phyloP scores from a whole-genome alignment of 2,113 vertebrate genomes.

The Solea solea region DNA sequence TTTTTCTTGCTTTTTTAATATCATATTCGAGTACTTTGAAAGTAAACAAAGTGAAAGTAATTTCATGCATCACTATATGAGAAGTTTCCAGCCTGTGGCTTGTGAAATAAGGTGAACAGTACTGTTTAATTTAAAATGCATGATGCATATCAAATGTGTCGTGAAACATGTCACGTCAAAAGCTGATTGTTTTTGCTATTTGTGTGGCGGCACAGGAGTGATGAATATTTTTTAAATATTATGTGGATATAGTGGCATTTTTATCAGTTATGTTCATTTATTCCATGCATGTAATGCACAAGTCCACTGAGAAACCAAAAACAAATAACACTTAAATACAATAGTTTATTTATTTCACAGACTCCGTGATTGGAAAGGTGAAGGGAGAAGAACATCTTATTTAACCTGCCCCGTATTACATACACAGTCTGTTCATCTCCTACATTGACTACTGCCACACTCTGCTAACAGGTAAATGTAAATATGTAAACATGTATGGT shows the following conservation, averaged over 20 bases:
- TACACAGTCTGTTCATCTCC: too few relatives aligned
- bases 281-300: too few relatives aligned
- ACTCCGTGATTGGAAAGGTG: too few relatives aligned
- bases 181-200: not conserved
- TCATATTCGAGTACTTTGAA: not conserved
- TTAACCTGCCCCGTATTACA: too few relatives aligned
- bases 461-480: too few relatives aligned
- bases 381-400: too few relatives aligned
- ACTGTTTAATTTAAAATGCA: not conserved
- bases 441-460: too few relatives aligned
- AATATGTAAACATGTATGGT: too few relatives aligned
- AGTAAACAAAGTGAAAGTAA: conserved; percentile 2
- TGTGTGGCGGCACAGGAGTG: not conserved
- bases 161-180: not conserved
- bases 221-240: not conserved
- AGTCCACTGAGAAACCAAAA: too few relatives aligned
- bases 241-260: not conserved
- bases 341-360: too few relatives aligned
- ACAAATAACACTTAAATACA: too few relatives aligned
- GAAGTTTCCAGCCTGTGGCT: not conserved
- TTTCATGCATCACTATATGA: not conserved
- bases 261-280: not conserved
- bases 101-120: not conserved
- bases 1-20: not conserved
- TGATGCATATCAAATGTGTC: not conserved